Conservation (phyloP, 2,888 invertebrate genomes). For the Tridacna gigas region DNA sequence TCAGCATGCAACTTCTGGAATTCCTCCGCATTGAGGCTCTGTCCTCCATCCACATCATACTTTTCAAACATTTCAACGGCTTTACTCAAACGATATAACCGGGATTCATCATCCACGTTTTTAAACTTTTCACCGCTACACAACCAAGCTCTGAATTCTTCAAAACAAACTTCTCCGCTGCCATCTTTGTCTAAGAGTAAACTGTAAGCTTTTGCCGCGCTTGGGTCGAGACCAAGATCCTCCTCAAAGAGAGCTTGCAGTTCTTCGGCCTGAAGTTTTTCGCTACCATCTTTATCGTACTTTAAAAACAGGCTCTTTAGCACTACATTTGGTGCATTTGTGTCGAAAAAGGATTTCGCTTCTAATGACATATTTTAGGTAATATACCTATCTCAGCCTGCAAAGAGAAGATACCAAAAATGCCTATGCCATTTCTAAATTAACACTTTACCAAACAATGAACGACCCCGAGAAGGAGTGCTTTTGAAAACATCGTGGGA, state of each 20-base stretch:
- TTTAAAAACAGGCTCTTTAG: conserved; percentile 36
- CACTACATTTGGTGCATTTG: conserved; percentile 29
- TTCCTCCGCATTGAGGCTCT: conserved; percentile 27
- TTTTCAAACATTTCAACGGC: conserved; percentile 44
- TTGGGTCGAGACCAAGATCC: conserved; percentile 27
- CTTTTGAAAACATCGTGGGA: too few relatives aligned
- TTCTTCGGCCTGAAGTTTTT: conserved; percentile 18
- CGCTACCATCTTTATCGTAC: conserved; percentile 37
- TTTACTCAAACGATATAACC: conserved; percentile 6
- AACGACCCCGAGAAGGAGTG: too few relatives aligned
- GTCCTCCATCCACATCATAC: conserved; percentile 34
- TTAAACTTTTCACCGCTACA: conserved; percentile 29
- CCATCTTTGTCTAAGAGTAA: conserved; percentile 36
- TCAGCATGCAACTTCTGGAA: conserved; percentile 32
- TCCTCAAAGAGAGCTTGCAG: conserved; percentile 19
- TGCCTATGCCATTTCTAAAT: too few relatives aligned
- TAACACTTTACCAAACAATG: too few relatives aligned
- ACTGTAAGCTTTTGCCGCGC: conserved; percentile 25
- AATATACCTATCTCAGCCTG: too few relatives aligned
- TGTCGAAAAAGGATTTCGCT: conserved; percentile 17
- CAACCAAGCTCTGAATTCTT: conserved; percentile 34
- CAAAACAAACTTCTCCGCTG: conserved; percentile 9
- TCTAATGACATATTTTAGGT: too few relatives aligned
- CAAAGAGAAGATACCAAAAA: too few relatives aligned
- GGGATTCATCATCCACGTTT: conserved; percentile 26